Base-by-base conservation (phyloP, 1,140 invertebrate genomes). In the Drosophila mauritiana region DNA sequence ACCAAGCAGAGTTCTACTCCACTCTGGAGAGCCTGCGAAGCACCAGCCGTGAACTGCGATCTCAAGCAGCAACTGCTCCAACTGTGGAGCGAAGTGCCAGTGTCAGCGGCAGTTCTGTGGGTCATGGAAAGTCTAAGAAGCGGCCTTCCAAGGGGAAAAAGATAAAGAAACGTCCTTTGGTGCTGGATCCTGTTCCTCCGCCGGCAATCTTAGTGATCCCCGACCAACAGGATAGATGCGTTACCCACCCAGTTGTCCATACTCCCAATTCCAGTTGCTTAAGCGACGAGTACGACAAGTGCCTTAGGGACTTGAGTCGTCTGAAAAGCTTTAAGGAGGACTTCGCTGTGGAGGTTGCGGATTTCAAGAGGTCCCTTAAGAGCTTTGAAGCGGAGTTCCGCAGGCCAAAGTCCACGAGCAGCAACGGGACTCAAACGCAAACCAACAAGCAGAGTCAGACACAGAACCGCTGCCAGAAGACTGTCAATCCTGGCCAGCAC, bases 1-100 rank as follows among this genome's bases (percentile, higher is more conserved):
- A 86, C 5, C 81, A 91, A 17, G 68, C 74, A 1, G 91, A 92
- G 54, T 92, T 92, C 34, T 91, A 92, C 51, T 83, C 85, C 4
- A 88, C 86, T 0, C 53, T 92, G 49, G 79, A 91, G 49, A 83
- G 54, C 17, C 73, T 92, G n/a, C 80, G 88, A 2, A 78, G 69
- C 37, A 92, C 89, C 13, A 92, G 88, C 25, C 70, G 82, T 17
- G 75, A 92, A 34, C 59, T 92, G 12, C 73, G 84, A 31, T 67
- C 76, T 12, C 81, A 78, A 36, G 34, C 76, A 25, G 54, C 46
- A 10, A 34, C 65, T 4, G 37, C 48, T 20, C 8, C 61, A 12
- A 4, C 52, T 20, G 37, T 36, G 27, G 78, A 80, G 31, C 51
- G 58, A 12, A 76, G 79, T 55, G 37, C 61, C 36, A 79, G 73